A percentile compares a stretch with the other conserved stretches of the same genome.
These are phyloP conservation scores for Chrysochloris asiatica DNA, from an alignment of 2,113 vertebrate species.

Conservation along the genomic window DNA sequence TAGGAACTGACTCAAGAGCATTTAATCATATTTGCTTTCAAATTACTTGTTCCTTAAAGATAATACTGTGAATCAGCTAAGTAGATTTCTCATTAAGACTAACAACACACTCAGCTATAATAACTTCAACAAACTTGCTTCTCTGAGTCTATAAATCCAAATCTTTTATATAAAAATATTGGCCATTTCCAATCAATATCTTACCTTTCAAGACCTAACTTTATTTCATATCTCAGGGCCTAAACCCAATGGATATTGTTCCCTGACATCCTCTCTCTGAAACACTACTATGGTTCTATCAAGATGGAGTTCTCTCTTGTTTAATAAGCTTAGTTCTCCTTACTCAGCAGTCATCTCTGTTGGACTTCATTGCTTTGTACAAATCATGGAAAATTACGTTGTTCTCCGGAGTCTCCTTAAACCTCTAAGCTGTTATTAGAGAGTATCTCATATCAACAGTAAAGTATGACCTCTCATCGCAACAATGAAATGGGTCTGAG, in stretches of 20 bases:
- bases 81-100: too few relatives aligned
- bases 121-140: too few relatives aligned
- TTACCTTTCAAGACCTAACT: background rate
- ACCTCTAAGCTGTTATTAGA: background rate
- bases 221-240: background rate
- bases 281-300: background rate
- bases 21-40: too few relatives aligned
- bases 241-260: background rate
- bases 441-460: background rate
- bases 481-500: too few relatives aligned
- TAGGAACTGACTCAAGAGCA: too few relatives aligned
- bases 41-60: too few relatives aligned
- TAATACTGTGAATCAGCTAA: too few relatives aligned
- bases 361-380: background rate
- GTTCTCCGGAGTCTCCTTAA: background rate
- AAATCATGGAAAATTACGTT: background rate
- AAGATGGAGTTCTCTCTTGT: background rate
- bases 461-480: background rate
- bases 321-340: background rate
- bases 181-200: background rate
- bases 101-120: too few relatives aligned
- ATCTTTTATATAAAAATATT: too few relatives aligned
- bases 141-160: too few relatives aligned
- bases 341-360: background rate
- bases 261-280: background rate